Evolutionary conservation across 1,140 invertebrate genomes (phyloP).

Genomic region (Heliconius nattereri): DNA sequence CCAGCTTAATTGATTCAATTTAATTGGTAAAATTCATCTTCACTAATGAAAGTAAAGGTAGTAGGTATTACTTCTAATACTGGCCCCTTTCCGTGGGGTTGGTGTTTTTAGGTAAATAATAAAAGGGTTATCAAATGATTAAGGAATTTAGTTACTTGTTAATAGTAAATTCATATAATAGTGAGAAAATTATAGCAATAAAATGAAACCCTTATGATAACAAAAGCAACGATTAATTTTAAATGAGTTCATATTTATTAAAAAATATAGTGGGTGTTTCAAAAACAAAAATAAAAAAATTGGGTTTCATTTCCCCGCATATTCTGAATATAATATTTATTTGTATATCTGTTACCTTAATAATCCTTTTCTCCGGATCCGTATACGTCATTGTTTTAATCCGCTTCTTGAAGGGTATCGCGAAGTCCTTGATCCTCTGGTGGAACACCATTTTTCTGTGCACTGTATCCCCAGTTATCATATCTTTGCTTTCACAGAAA

Average conservation of each 20-base stretch:
- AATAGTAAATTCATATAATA: neutral
- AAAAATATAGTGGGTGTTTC: neutral
- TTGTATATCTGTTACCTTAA: slow-evolving; percentile 57
- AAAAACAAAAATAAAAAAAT: neutral
- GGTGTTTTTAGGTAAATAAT: neutral
- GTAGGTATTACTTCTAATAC: neutral
- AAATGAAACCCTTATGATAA: neutral
- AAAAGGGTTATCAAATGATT: neutral
- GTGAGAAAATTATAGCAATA: neutral
- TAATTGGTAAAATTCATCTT: slow-evolving; percentile 14
- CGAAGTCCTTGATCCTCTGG: slow-evolving; percentile 73
- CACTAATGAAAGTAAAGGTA: slow-evolving; percentile 20
- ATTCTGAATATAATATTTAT: too few species aligned
- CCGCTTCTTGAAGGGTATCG: slow-evolving; percentile 76
- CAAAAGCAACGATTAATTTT: neutral
- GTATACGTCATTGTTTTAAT: slow-evolving; percentile 65
- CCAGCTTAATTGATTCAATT: slow-evolving; percentile 18
- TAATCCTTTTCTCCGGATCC: slow-evolving; percentile 72
- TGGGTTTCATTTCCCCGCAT: too few species aligned
- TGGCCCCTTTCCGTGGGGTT: neutral
- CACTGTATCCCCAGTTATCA: slow-evolving; percentile 74
- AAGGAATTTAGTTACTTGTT: neutral
- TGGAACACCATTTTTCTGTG: slow-evolving; percentile 78
- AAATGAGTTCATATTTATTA: neutral
- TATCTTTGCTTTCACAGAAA: slow-evolving; percentile 60